These are phyloP conservation scores for Rhizoglyphus robini DNA, from an alignment of 1,140 invertebrate species.

Conservation along the genomic window DNA sequence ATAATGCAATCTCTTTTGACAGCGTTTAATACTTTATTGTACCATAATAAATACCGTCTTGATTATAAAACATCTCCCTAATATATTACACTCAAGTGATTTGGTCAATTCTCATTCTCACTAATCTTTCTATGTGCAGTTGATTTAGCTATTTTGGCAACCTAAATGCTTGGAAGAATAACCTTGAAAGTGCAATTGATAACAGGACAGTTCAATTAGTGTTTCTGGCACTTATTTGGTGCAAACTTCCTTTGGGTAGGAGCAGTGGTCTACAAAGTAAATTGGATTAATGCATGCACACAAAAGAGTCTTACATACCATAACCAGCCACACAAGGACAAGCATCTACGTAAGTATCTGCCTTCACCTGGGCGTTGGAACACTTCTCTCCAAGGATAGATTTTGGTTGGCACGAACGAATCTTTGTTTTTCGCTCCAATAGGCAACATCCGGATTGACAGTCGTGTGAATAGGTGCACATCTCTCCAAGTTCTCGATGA, in stretches of 20 bases:
- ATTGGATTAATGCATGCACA: neutral
- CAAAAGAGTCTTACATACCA: slow-evolving; percentile 10
- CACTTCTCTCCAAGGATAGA: slow-evolving; percentile 22
- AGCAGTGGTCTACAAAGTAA: slow-evolving; percentile 5
- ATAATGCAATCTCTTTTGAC: too few relatives aligned
- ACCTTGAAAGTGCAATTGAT: too few relatives aligned
- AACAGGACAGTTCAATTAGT: too few relatives aligned
- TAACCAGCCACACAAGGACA: slow-evolving; percentile 23
- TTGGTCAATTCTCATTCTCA: too few relatives aligned
- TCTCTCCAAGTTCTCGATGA: slow-evolving; percentile 19
- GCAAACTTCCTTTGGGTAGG: slow-evolving; percentile 17
- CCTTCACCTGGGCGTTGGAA: slow-evolving; percentile 23
- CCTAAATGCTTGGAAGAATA: too few relatives aligned
- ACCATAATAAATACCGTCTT: too few relatives aligned
- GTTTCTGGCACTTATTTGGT: slow-evolving; percentile 18
- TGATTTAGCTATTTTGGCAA: too few relatives aligned
- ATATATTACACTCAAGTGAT: too few relatives aligned
- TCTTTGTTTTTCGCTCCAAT: slow-evolving; percentile 22
- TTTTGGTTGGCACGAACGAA: slow-evolving; percentile 23
- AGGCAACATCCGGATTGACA: slow-evolving; percentile 23
- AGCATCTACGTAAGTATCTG: slow-evolving; percentile 24
- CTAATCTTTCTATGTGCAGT: too few relatives aligned
- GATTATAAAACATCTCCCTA: too few relatives aligned
- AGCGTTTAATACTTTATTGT: too few relatives aligned
- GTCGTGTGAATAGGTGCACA: slow-evolving; percentile 23